phyloP scores from a whole-genome alignment of 2,888 invertebrate species.

The Liodrosophila aerea region DNA sequence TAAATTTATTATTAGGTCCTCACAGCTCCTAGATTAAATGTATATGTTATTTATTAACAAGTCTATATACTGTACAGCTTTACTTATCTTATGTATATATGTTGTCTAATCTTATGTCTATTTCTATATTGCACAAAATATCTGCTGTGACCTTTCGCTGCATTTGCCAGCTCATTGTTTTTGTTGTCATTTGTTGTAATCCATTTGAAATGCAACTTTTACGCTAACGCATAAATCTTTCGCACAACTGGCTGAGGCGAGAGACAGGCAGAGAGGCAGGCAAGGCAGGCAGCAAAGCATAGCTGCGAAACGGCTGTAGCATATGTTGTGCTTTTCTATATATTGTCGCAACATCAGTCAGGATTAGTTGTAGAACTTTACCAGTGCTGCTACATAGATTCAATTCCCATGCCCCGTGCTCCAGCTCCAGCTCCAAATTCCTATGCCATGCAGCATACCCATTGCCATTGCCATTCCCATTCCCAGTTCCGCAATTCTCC shows the following conservation, averaged over 20 bases:
- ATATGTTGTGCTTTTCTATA: conserved; percentile 70
- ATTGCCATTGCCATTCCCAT: conserved; percentile 14
- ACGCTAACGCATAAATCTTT: conserved; percentile 69
- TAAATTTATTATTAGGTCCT: too few species aligned
- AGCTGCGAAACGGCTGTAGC: conserved; percentile 66
- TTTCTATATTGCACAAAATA: too few species aligned
- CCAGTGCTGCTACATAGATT: conserved; percentile 40
- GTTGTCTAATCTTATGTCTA: too few species aligned
- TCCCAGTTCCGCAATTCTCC: conserved; percentile 18
- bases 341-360: conserved; percentile 74
- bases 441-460: not conserved
- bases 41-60: too few species aligned
- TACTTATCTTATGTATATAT: too few species aligned
- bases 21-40: too few species aligned
- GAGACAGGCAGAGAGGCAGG: not conserved
- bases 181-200: conserved; percentile 45
- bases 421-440: too few species aligned
- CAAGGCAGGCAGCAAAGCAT: conserved; percentile 60
- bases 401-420: not conserved
- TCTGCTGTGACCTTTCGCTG: conserved; percentile 18
- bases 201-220: conserved; percentile 69
- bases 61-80: too few species aligned
- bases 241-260: conserved; percentile 51
- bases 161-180: conserved; percentile 29
- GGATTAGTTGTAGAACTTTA: conserved; percentile 72